A percentile compares a stretch with the other conserved stretches of the same genome.
Conservation (phyloP, 92 coral and sea anemone genomes). For the Porites rus region DNA sequence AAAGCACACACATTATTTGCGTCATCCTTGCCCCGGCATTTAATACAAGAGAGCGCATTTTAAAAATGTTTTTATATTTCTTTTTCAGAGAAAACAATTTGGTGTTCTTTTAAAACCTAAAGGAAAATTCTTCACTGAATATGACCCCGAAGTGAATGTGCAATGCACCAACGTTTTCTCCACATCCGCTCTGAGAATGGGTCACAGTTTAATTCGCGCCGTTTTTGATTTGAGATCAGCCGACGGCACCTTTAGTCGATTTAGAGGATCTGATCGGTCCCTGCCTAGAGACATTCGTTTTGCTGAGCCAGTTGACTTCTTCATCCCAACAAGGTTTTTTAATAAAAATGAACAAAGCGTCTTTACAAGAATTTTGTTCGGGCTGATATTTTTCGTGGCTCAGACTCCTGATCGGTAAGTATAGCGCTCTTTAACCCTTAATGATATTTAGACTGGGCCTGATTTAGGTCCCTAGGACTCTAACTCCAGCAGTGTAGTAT, state of each 20-base stretch:
- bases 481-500: no score
- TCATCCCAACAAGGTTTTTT: no score
- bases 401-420: no score
- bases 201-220: conserved; percentile 81
- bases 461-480: no score
- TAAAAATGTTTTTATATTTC: background rate
- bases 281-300: background rate
- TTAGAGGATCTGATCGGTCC: no score
- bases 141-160: conserved; percentile 65
- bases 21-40: background rate
- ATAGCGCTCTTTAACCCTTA: no score
- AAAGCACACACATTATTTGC: no score
- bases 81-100: background rate
- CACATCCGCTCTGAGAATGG: conserved; percentile 85
- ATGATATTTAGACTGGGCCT: no score
- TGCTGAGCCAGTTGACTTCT: background rate
- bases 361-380: no score
- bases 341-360: no score
- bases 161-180: conserved; percentile 75
- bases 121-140: conserved; percentile 51
- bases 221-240: conserved; percentile 21
- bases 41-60: background rate
- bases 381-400: no score
- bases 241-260: no score
- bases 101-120: background rate